Conservation (phyloP, 2,888 invertebrate genomes). For the Conistra vaccinii region DNA sequence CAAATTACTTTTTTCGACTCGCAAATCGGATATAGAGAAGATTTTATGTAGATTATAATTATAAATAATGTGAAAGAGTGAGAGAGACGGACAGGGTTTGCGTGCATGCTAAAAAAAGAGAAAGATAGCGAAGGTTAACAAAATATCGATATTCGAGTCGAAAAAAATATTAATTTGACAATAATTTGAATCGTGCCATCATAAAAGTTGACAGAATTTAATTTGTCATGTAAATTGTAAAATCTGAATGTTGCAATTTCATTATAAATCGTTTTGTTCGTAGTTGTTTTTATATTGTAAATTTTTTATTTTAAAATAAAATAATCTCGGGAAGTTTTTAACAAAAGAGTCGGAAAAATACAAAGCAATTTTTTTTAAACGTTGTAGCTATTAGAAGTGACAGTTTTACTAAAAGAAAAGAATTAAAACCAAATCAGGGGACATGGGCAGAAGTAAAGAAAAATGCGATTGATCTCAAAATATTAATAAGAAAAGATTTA, state of each 20-base stretch:
- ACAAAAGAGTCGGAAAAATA: constrained; percentile 31
- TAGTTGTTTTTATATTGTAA: constrained; percentile 61
- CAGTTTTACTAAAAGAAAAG: constrained; percentile 51
- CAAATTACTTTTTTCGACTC: constrained; percentile 55
- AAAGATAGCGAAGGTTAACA: constrained; percentile 41
- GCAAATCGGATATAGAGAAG: constrained; percentile 24
- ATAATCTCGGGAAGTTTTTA: constrained; percentile 40
- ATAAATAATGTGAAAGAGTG: constrained; percentile 9
- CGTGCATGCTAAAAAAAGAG: constrained; percentile 12
- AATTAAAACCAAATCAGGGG: constrained; percentile 72
- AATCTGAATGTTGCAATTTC: constrained; percentile 57
- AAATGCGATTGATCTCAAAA: constrained; percentile 84
- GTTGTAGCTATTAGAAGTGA: constrained; percentile 48
- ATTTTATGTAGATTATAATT: constrained; percentile 31
- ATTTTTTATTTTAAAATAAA: constrained; percentile 46
- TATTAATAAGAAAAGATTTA: constrained; percentile 79
- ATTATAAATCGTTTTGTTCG: constrained; percentile 51
- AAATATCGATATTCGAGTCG: constrained; percentile 48
- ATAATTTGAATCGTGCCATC: constrained; percentile 68
- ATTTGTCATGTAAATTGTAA: constrained; percentile 63
- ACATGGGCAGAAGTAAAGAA: constrained; percentile 68
- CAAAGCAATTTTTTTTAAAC: constrained; percentile 35
- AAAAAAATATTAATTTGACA: constrained; percentile 36
- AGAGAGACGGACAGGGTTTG: constrained; percentile 40
- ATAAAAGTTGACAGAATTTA: constrained; percentile 53